Evolutionary conservation across 2,888 invertebrate genomes (phyloP), one percentile per base, ranked within the genome.

Genomic region (Sialis lutaria): DNA sequence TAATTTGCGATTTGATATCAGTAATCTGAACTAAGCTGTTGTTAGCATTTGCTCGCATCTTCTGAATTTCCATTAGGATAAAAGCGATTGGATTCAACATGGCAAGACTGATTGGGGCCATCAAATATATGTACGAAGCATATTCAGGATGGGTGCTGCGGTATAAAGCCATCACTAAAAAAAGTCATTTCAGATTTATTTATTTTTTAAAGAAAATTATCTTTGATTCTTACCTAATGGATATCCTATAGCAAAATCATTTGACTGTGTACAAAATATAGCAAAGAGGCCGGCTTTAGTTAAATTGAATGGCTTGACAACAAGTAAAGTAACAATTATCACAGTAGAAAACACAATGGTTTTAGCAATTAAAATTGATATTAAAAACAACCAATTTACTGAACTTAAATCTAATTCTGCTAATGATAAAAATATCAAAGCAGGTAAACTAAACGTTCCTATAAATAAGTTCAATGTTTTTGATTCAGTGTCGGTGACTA

Each of bases 161-260:
- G 63, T 95, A 96, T 13, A 96, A 70, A 22, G 93, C 91, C 57
- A 75, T 75, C 46, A 93, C 89, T 88, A 69, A 54, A 68, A 67
- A 51, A 52, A 12, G 12, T 6, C 6, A 37, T 35, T 6, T 7
- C 6, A 22, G 8, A 12, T 41, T 9, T 10, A 12, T 6, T 12
- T 13, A 30, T 40, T 12, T n/a, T 13, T 6, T 22, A 44, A 13
- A 45, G 43, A 39, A 50, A 47, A 30, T 31, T 40, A 44, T 32
- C 41, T 22, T 49, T 68, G 66, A 34, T 42, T 67, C 72, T 77
- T 71, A 89, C 92, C 82, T 55, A 95, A 91, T 6, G 96, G 95
- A 67, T 84, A 92, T 51, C 95, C 95, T 55, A 96, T 77, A 13
- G 96, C 95, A 69, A 96, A 95, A 66, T 96, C 96, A 72, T 96